phyloP scores from a whole-genome alignment of 2,888 invertebrate species.

The Torymus aiolomorphi region DNA sequence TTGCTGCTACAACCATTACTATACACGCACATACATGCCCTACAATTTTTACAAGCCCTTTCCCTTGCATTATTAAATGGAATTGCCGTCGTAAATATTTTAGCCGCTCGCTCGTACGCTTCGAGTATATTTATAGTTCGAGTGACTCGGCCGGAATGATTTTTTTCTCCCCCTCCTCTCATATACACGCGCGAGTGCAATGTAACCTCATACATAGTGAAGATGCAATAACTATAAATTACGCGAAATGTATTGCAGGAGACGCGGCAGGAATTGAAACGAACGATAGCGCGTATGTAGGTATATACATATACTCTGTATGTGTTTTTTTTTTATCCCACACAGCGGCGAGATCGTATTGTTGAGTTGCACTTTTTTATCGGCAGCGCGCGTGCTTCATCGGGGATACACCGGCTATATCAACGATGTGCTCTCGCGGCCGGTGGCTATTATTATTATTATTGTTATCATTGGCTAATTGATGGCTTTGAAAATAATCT shows the following conservation, averaged over 20 bases:
- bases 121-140: slow-evolving; percentile 7
- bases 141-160: slow-evolving; percentile 6
- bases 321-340: too few species aligned
- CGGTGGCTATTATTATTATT: too few species aligned
- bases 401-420: not conserved
- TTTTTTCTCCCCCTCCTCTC: not conserved
- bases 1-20: too few species aligned
- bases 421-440: too few species aligned
- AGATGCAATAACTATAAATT: slow-evolving; percentile 52
- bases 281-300: slow-evolving; percentile 17
- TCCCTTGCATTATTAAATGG: slow-evolving; percentile 9
- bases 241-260: slow-evolving; percentile 29
- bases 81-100: slow-evolving; percentile 29
- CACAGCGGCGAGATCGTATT: too few species aligned
- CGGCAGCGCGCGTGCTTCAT: not conserved
- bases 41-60: slow-evolving; percentile 10
- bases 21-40: too few species aligned
- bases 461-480: too few species aligned
- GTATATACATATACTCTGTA: too few species aligned
- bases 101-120: not conserved
- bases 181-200: too few species aligned
- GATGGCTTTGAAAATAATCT: too few species aligned
- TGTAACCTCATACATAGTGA: slow-evolving; percentile 36
- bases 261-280: slow-evolving; percentile 24
- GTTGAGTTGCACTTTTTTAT: too few species aligned